A percentile compares a stretch with the other conserved stretches of the same genome.
These are phyloP conservation scores for Drosophila santomea DNA, from an alignment of 1,140 invertebrate genomes.

Conservation along the genomic window DNA sequence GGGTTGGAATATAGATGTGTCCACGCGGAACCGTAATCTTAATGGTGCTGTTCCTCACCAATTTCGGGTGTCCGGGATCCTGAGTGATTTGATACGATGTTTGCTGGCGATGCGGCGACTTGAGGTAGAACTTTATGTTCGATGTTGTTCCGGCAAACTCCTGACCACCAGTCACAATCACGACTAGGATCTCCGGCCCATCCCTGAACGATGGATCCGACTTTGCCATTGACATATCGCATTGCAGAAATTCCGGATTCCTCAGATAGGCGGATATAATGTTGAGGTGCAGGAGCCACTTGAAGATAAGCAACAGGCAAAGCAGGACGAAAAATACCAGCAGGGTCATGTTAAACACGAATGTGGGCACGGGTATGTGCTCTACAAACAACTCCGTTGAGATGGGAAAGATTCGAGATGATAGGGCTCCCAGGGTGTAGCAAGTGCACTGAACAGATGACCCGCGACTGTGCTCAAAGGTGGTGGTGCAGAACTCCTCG, in stretches of 20 bases:
- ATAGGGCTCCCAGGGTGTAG: slow-evolving; percentile 10
- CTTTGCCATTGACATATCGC: neutral
- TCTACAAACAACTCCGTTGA: neutral
- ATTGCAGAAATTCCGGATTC: neutral
- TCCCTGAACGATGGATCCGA: accelerated
- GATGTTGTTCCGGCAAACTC: slow-evolving; percentile 43
- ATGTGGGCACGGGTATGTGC: neutral
- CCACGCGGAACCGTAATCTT: slow-evolving; percentile 4
- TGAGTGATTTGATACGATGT: slow-evolving; percentile 21
- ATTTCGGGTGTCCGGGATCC: slow-evolving; percentile 23
- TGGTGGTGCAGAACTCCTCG: slow-evolving; percentile 9
- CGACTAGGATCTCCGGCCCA: slow-evolving; percentile 11
- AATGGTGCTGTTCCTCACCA: slow-evolving; percentile 30
- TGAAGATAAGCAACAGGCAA: neutral
- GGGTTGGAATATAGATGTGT: slow-evolving; percentile 28
- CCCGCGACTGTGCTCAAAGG: slow-evolving; percentile 3
- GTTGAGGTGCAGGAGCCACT: neutral
- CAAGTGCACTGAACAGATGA: slow-evolving; percentile 23
- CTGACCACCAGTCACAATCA: slow-evolving; percentile 32
- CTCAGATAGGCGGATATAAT: neutral
- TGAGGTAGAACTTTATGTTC: slow-evolving; percentile 41
- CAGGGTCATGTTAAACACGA: neutral
- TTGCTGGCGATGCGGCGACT: slow-evolving; percentile 6
- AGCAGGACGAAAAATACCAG: neutral
- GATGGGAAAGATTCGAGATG: slow-evolving; percentile 37